A percentile compares a stretch with the other conserved stretches of the same genome.
phyloP scores from a whole-genome alignment of 2,113 vertebrate species.

The Apaloderma vittatum region DNA sequence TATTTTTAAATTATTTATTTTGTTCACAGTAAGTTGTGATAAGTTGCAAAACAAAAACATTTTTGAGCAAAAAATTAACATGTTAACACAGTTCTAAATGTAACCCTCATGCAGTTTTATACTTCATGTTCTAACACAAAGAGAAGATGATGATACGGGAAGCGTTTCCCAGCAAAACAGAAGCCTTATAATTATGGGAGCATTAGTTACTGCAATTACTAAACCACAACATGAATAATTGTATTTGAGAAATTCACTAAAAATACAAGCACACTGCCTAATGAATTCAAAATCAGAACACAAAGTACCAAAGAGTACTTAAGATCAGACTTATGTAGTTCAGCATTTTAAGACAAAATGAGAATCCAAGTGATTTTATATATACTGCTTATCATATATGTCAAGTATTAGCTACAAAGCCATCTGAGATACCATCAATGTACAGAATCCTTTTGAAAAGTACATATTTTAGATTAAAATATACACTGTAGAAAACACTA shows the following conservation, averaged over 20 bases:
- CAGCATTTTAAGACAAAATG: neutral
- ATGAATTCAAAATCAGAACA: neutral
- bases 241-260: constrained; percentile 31
- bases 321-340: neutral
- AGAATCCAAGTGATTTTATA: neutral
- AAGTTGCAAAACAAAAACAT: neutral
- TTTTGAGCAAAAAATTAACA: neutral
- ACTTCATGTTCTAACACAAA: constrained; percentile 8
- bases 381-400: neutral
- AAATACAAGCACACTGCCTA: neutral
- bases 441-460: neutral
- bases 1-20: neutral
- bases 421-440: neutral
- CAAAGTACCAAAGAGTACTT: neutral
- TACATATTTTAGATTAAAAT: neutral
- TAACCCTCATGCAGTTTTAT: neutral
- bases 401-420: neutral
- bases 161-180: constrained; percentile 56
- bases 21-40: neutral
- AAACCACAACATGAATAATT: constrained; percentile 59
- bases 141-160: constrained; percentile 26
- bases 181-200: constrained; percentile 46
- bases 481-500: neutral
- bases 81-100: constrained; percentile 1
- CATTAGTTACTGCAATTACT: constrained; percentile 54